Conservation (phyloP, 1,140 invertebrate species). For the Eumaeus atala region DNA sequence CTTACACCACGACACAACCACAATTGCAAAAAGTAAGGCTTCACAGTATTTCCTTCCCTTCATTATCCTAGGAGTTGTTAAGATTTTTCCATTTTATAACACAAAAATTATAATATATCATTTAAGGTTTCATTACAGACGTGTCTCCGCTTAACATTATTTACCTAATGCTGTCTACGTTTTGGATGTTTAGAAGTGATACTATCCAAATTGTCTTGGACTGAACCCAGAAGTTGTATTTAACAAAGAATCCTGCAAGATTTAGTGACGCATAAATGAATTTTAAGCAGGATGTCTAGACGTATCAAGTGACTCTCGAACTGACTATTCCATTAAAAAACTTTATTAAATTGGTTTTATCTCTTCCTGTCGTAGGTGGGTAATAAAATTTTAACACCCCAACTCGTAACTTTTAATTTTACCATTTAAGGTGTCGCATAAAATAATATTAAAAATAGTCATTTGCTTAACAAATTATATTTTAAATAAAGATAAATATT, state of each 20-base stretch:
- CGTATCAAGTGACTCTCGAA: constrained; percentile 17
- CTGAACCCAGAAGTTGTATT: constrained; percentile 16
- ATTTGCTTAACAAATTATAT: too few species aligned
- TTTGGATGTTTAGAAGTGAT: constrained; percentile 1
- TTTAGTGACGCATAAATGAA: constrained; percentile 29
- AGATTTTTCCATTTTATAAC: too few species aligned
- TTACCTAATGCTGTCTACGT: not conserved
- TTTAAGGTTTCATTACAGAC: too few species aligned
- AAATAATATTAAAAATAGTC: too few species aligned
- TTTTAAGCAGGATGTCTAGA: constrained; percentile 28
- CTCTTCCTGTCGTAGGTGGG: not conserved
- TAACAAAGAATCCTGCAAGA: constrained; percentile 24
- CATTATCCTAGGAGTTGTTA: too few species aligned
- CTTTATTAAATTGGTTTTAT: constrained; percentile 14
- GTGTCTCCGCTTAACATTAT: not conserved
- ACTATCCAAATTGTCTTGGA: constrained; percentile 16
- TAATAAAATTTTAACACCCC: constrained; percentile 7
- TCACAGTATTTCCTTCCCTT: too few species aligned
- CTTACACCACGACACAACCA: too few species aligned
- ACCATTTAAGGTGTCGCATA: not conserved
- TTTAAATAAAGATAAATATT: too few species aligned
- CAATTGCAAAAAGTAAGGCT: too few species aligned
- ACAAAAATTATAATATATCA: too few species aligned
- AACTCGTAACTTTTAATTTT: constrained; percentile 1
- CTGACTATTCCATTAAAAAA: constrained; percentile 16